Base-by-base conservation (phyloP, 2,797 vertebrate genomes). In the Poeciliopsis presidionis region DNA sequence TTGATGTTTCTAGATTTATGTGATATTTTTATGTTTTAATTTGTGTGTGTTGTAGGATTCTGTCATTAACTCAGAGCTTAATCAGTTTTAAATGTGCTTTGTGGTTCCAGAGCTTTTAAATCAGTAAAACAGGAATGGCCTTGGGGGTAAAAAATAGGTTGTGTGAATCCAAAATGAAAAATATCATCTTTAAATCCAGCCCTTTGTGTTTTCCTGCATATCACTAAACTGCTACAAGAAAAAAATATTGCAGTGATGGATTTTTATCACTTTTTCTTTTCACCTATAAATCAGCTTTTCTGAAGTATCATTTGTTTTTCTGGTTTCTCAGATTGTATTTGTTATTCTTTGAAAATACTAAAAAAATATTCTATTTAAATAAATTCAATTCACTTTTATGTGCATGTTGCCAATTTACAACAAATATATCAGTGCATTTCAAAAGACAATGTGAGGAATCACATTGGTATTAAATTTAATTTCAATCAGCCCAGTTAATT, bases 1-100 rank as follows among this genome's bases (percentile, higher is more conserved):
- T 69, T 43, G 65, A 69, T 69, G 65, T 69, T 43, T 69, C 22
- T 43, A 25, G 39, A 69, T 69, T 43, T 69, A 43, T 39, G 22
- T n/a, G 5, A 41, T 43, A 43, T 69, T 13, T 43, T 43, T 43
- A 25, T 69, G 65, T 43, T 43, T 69, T 69, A 6, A 69, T 69
- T 69, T 43, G 36, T n/a, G 36, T 41, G 65, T n/a, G 5, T 43
- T 69, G 20, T 13, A 43, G 39, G 12, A 6, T 25, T 43, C 11
- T 43, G 65, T 43, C 39, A 43, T 69, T 39, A 41, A n/a, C 39
- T 43, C 16, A 69, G 9, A 13, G 2, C 22, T 20, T 43, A 69
- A 69, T 41, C 39, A 69, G 39, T 67, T 67, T 67, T 25, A 12
- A 22, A 41, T 69, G 16, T 25, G 4, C 25, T 67, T 67, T 67